phyloP scores from a whole-genome alignment of 2,113 vertebrate genomes.

The Dicentrarchus labrax region DNA sequence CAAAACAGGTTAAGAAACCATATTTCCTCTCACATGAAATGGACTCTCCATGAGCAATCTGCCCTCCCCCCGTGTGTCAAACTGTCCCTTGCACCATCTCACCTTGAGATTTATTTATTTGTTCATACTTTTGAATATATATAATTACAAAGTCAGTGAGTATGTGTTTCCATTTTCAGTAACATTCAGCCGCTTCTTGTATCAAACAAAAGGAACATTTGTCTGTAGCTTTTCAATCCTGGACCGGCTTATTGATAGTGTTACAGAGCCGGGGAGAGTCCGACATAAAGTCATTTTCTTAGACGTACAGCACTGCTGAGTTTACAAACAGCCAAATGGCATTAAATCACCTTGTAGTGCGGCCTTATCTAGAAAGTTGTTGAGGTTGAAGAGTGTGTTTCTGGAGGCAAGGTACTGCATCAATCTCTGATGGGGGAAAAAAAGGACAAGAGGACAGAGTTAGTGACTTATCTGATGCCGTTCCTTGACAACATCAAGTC shows the following conservation, averaged over 20 bases:
- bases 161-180: constrained; percentile 34
- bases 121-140: not conserved
- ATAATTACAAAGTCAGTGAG: constrained; percentile 9
- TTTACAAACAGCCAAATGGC: constrained; percentile 67
- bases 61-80: not conserved
- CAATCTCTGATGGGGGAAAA: constrained; percentile 86
- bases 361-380: constrained; percentile 95
- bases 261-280: constrained; percentile 46
- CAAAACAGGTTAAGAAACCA: constrained; percentile 21
- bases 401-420: constrained; percentile 94
- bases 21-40: constrained; percentile 26
- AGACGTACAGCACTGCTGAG: constrained; percentile 69
- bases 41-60: not conserved
- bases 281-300: constrained; percentile 69
- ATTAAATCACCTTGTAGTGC: constrained; percentile 90
- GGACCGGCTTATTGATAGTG: constrained; percentile 53
- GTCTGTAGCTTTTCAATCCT: constrained; percentile 15
- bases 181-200: constrained; percentile 19
- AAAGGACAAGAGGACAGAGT: constrained; percentile 50
- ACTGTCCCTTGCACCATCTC: not conserved
- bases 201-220: constrained; percentile 35
- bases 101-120: constrained; percentile 29
- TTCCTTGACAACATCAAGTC: constrained; percentile 51
- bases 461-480: constrained; percentile 45
- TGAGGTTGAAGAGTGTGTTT: constrained; percentile 94